Conservation (phyloP, 1,140 invertebrate species). For the Bombus superbus region DNA sequence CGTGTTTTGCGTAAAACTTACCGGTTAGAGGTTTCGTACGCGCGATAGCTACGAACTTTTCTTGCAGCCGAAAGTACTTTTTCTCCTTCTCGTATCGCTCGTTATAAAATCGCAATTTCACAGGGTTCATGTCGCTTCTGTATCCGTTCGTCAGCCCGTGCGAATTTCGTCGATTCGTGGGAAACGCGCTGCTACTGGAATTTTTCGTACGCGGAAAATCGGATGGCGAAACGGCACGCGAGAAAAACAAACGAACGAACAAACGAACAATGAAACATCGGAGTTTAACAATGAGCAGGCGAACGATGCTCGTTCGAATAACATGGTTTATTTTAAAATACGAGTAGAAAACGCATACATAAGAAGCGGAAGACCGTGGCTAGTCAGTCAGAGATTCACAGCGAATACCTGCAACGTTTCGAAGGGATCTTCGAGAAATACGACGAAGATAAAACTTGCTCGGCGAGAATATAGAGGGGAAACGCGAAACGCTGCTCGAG, state of each 20-base stretch:
- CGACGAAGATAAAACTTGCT: background rate
- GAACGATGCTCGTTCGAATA: conserved; percentile 42
- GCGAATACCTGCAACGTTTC: conserved; percentile 1
- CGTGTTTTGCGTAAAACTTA: conserved; percentile 78
- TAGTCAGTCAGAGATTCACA: conserved; percentile 42
- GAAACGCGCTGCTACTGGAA: background rate
- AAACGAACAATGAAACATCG: background rate
- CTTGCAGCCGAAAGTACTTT: conserved; percentile 56
- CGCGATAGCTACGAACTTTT: conserved; percentile 65
- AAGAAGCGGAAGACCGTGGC: conserved; percentile 76
- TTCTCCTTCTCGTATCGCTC: conserved; percentile 74
- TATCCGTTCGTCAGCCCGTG: background rate
- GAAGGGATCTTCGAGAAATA: background rate
- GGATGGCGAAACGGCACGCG: too few relatives aligned
- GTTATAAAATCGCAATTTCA: conserved; percentile 68
- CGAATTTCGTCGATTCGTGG: background rate
- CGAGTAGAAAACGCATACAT: conserved; percentile 81
- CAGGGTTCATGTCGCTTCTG: conserved; percentile 57
- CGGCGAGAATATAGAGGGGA: background rate
- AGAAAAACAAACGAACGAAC: background rate
- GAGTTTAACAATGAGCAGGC: background rate
- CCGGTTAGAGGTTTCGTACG: conserved; percentile 66
- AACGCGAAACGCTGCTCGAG: background rate
- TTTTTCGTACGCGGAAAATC: background rate
- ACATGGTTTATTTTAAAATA: conserved; percentile 80